phyloP scores from a whole-genome alignment of 2,888 invertebrate genomes.

The Drosophila neotestacea region DNA sequence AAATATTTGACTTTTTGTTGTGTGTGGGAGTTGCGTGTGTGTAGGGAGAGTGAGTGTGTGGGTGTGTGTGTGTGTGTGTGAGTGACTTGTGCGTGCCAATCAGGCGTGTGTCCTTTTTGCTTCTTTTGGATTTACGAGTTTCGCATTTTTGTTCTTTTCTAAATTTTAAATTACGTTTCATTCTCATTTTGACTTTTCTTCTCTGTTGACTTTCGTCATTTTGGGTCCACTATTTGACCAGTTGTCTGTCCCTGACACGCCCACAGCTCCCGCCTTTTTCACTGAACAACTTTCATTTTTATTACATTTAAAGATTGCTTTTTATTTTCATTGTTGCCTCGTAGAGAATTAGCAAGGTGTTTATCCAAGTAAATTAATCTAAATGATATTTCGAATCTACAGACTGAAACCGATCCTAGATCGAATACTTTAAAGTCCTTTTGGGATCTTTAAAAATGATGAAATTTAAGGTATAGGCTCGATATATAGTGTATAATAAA shows the following conservation, averaged over 20 bases:
- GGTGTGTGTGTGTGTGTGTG: constrained; percentile 33
- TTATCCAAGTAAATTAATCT: background rate
- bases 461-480: no score
- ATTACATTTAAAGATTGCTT: constrained; percentile 38
- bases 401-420: background rate
- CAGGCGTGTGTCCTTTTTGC: constrained; percentile 69
- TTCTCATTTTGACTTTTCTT: constrained; percentile 47
- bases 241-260: constrained; percentile 29
- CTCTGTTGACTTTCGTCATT: constrained; percentile 41
- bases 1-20: constrained; percentile 78
- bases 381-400: background rate
- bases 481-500: no score
- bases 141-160: constrained; percentile 65
- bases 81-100: constrained; percentile 74
- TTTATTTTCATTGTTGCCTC: constrained; percentile 41
- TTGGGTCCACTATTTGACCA: constrained; percentile 21
- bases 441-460: no score
- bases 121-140: constrained; percentile 61
- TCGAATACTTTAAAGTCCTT: no score
- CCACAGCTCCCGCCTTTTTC: background rate
- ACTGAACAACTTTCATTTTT: constrained; percentile 55
- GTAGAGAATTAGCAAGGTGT: background rate
- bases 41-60: constrained; percentile 17
- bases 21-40: constrained; percentile 1
- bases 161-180: constrained; percentile 77